These are phyloP conservation scores for Seira ritae DNA, from an alignment of 2,888 invertebrate genomes.

Conservation along the genomic window DNA sequence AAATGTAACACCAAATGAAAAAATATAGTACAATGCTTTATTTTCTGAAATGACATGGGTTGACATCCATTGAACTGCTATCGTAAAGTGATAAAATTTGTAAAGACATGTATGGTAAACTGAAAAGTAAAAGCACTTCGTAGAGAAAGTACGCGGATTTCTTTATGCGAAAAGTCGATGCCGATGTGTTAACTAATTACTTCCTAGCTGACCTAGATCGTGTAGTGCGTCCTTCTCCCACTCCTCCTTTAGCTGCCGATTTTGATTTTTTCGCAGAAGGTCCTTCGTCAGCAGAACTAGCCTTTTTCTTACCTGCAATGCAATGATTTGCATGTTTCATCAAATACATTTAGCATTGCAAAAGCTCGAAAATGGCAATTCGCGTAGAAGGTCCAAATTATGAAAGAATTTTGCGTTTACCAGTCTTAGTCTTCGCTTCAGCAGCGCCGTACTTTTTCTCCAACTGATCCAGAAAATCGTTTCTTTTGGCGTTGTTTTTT, in stretches of 20 bases:
- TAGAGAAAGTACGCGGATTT: too few species aligned
- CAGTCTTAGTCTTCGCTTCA: slow-evolving; percentile 23
- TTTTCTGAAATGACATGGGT: too few species aligned
- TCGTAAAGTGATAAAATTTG: too few species aligned
- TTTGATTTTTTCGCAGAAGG: slow-evolving; percentile 19
- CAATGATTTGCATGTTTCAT: neutral
- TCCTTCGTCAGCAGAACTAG: slow-evolving; percentile 26
- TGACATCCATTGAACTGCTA: too few species aligned
- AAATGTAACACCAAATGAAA: too few species aligned
- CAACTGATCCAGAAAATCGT: slow-evolving; percentile 64
- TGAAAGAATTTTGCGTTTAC: slow-evolving; percentile 13
- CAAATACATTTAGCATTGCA: too few species aligned
- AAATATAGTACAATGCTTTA: too few species aligned
- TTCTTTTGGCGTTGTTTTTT: slow-evolving; percentile 28
- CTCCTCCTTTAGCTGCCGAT: neutral
- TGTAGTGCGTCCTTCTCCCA: slow-evolving; percentile 26
- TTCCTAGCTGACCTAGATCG: slow-evolving; percentile 32
- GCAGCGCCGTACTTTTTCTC: slow-evolving; percentile 67
- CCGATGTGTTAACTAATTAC: too few species aligned
- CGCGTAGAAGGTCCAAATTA: neutral
- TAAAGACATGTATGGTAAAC: too few species aligned
- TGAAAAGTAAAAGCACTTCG: too few species aligned
- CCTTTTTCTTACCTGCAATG: slow-evolving; percentile 39
- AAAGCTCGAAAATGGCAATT: too few species aligned
- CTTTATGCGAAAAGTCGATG: too few species aligned